Conservation (phyloP, 2,113 vertebrate species). For the Pygoscelis antarcticus region DNA sequence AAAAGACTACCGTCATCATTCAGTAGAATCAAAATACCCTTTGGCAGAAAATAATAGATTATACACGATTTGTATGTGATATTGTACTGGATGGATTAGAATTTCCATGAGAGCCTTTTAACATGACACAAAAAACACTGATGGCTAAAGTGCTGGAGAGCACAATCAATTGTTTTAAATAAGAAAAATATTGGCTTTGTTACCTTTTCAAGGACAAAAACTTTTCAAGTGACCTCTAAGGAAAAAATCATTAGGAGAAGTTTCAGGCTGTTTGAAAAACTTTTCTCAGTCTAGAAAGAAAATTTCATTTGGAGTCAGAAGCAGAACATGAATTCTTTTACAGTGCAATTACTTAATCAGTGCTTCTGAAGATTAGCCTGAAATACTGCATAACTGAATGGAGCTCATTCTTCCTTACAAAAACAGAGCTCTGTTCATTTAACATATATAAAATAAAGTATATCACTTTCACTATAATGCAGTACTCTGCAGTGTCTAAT, state of each 20-base stretch:
- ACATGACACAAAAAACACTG: not conserved
- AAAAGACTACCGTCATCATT: not conserved
- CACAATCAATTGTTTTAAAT: not conserved
- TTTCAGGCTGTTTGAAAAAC: not conserved
- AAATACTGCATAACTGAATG: not conserved
- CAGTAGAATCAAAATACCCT: constrained; percentile 9
- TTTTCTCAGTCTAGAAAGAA: constrained; percentile 8
- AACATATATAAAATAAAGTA: not conserved
- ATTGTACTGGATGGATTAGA: constrained; percentile 19
- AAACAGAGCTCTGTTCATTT: not conserved
- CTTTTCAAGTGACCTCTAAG: constrained; percentile 48
- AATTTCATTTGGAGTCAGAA: constrained; percentile 34
- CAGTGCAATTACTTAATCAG: constrained; percentile 54
- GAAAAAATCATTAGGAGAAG: constrained; percentile 1
- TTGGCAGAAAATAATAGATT: constrained; percentile 40
- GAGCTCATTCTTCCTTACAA: not conserved
- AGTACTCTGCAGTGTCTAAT: not conserved
- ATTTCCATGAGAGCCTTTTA: constrained; percentile 25
- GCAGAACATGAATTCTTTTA: constrained; percentile 19
- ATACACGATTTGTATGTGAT: not conserved
- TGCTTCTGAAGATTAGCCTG: constrained; percentile 33
- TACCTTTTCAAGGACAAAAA: constrained; percentile 59
- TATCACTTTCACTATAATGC: not conserved
- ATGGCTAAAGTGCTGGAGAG: not conserved
- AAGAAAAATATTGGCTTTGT: constrained; percentile 36